These are phyloP conservation scores for Osmerus mordax DNA, from an alignment of 2,113 vertebrate species.

Conservation along the genomic window DNA sequence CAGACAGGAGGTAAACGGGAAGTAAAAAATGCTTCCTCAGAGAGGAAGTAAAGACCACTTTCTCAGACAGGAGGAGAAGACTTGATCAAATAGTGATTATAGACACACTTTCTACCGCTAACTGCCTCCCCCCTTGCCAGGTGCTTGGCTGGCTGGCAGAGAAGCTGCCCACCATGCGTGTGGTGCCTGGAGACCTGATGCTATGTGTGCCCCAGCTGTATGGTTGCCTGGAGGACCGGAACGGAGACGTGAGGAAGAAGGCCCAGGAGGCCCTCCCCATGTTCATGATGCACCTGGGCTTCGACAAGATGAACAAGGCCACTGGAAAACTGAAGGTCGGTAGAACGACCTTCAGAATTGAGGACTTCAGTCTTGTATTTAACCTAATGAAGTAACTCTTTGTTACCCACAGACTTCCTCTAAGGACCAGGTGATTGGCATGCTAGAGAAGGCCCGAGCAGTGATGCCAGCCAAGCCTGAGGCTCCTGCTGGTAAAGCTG, in stretches of 20 bases:
- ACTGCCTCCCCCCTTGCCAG: slow-evolving; percentile 57
- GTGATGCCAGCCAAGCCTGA: slow-evolving; percentile 90
- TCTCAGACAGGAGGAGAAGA: not conserved
- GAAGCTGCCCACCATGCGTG: slow-evolving; percentile 84
- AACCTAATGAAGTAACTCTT: not conserved
- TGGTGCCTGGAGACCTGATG: slow-evolving; percentile 84
- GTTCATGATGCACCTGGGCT: slow-evolving; percentile 98
- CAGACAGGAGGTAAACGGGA: slow-evolving; percentile 83
- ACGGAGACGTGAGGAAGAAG: slow-evolving; percentile 94
- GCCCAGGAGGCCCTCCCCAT: slow-evolving; percentile 91
- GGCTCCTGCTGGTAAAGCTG: slow-evolving; percentile 73
- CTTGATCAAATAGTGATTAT: not conserved
- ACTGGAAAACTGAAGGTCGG: slow-evolving; percentile 89
- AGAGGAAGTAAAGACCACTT: slow-evolving; percentile 80
- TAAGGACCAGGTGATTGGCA: slow-evolving; percentile 90
- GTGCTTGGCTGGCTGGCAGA: slow-evolving; percentile 92
- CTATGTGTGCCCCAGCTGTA: slow-evolving; percentile 87
- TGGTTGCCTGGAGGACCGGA: slow-evolving; percentile 92
- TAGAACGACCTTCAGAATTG: not conserved
- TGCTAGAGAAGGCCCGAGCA: slow-evolving; percentile 93
- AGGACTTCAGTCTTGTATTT: too few species aligned
- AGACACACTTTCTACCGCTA: not conserved
- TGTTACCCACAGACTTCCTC: slow-evolving; percentile 78
- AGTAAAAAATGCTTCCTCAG: slow-evolving; percentile 84
- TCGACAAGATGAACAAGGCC: slow-evolving; percentile 94